phyloP scores from a whole-genome alignment of 2,797 vertebrate genomes.

The Aplochiton taeniatus region DNA sequence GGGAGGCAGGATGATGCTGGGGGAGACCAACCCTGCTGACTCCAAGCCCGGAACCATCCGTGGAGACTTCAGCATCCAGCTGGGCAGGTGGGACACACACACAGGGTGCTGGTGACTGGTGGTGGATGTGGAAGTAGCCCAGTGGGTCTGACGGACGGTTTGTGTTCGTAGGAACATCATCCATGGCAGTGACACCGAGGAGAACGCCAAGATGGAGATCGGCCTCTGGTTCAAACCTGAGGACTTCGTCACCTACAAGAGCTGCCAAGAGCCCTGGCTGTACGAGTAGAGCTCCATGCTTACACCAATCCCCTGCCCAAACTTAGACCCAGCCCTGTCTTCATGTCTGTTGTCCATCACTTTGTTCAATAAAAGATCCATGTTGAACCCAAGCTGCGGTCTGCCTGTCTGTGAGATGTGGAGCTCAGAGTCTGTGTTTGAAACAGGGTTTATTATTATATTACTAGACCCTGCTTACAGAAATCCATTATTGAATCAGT shows the following conservation, averaged over 20 bases:
- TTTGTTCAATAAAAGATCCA: constrained; percentile 8
- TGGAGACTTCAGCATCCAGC: constrained; percentile 91
- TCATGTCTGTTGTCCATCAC: not conserved
- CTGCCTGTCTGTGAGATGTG: too few species aligned
- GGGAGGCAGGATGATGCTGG: constrained; percentile 88
- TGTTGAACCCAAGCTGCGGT: too few species aligned
- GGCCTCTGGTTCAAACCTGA: constrained; percentile 85
- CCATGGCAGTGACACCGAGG: constrained; percentile 90
- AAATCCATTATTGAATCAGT: too few species aligned
- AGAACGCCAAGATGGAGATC: constrained; percentile 87
- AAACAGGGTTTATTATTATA: too few species aligned
- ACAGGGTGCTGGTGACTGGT: too few species aligned
- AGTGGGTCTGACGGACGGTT: too few species aligned
- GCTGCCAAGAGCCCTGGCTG: constrained; percentile 77
- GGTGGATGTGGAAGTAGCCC: too few species aligned
- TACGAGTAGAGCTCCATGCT: constrained; percentile 78
- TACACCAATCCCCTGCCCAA: constrained; percentile 1
- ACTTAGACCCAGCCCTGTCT: too few species aligned
- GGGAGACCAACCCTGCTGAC: constrained; percentile 93
- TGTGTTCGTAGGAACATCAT: constrained; percentile 85
- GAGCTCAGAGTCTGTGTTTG: too few species aligned
- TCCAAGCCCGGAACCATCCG: constrained; percentile 95
- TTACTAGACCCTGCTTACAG: too few species aligned
- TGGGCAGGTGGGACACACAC: constrained; percentile 82
- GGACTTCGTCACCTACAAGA: constrained; percentile 80